A percentile compares a stretch with the other conserved stretches of the same genome.
Evolutionary conservation across 2,888 invertebrate species (phyloP).

Genomic region (Agrotis segetum): DNA sequence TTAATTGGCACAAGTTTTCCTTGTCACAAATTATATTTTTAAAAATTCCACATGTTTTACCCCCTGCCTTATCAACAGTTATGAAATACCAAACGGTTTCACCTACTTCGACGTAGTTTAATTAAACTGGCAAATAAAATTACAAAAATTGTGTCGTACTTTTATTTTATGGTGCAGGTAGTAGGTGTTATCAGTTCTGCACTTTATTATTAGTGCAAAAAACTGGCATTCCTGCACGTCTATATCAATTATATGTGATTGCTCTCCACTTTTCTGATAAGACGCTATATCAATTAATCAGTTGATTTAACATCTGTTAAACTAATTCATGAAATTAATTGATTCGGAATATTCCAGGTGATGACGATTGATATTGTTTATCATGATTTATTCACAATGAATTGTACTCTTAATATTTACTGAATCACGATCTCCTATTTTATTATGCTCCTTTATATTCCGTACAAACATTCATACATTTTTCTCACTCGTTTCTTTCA

Average conservation of each 20-base stretch:
- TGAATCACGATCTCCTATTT: too few relatives aligned
- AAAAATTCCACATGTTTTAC: neutral
- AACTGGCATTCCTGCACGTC: conserved; percentile 7
- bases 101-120: neutral
- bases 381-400: conserved; percentile 5
- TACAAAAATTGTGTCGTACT: neutral
- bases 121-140: neutral
- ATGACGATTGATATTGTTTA: conserved; percentile 5
- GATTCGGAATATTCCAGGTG: conserved; percentile 19
- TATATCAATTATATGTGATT: conserved; percentile 25
- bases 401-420: neutral
- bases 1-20: conserved; percentile 1
- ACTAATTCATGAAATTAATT: conserved; percentile 15
- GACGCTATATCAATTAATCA: conserved; percentile 24
- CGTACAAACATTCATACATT: too few relatives aligned
- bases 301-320: conserved; percentile 12
- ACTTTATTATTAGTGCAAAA: neutral
- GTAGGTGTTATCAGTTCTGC: neutral
- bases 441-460: too few relatives aligned
- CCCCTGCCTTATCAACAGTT: neutral
- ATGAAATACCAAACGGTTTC: neutral
- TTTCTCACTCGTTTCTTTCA: too few relatives aligned
- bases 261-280: conserved; percentile 24
- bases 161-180: neutral
- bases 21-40: neutral